Conservation (phyloP, 2,113 vertebrate species). For the Pao palembangensis region DNA sequence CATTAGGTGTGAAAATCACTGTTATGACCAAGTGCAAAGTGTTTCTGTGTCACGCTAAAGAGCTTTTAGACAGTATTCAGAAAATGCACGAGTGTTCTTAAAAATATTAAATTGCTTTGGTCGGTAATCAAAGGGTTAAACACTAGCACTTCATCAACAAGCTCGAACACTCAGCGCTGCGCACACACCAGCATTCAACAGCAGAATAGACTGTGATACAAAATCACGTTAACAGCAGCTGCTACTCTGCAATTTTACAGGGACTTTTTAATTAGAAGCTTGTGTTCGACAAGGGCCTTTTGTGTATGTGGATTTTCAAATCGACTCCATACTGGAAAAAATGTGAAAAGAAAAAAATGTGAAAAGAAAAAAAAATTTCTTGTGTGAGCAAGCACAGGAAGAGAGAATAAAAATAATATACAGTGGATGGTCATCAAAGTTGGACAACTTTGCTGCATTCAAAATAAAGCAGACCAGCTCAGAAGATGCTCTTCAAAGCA, state of each 20-base stretch:
- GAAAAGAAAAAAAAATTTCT: no score
- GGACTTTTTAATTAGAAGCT: conserved; percentile 8
- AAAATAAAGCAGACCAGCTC: background rate
- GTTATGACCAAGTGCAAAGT: no score
- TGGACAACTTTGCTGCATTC: background rate
- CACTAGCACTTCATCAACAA: background rate
- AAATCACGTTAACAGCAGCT: conserved; percentile 14
- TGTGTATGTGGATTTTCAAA: background rate
- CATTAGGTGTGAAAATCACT: no score
- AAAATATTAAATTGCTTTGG: no score
- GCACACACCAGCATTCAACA: conserved; percentile 8
- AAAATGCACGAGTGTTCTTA: background rate
- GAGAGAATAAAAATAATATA: background rate
- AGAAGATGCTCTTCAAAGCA: background rate
- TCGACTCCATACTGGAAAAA: no score
- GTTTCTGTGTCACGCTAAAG: conserved; percentile 1
- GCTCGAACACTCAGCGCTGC: conserved; percentile 1
- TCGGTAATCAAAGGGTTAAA: no score
- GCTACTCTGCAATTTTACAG: background rate
- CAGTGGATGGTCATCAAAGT: background rate
- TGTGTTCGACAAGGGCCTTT: conserved; percentile 2
- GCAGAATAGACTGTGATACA: background rate
- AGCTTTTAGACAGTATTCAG: conserved; percentile 17
- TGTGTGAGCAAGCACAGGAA: no score
- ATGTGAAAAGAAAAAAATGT: background rate